Evolutionary conservation across 2,888 invertebrate genomes (phyloP).

Genomic region (Clitarchus hookeri): DNA sequence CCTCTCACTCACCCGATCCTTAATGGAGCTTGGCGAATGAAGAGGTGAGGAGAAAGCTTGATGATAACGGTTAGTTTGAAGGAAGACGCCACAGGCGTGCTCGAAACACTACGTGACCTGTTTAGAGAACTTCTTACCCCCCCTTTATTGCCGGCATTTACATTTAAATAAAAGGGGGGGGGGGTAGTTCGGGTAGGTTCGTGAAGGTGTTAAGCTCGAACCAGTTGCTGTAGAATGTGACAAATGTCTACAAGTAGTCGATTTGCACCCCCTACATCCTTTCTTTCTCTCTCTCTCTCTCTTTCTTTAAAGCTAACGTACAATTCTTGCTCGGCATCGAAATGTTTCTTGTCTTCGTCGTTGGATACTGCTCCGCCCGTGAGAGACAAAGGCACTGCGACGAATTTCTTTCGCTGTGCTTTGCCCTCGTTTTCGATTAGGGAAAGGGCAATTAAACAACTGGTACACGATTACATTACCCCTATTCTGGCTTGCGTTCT

Average conservation of each 20-base stretch:
- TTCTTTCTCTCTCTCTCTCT: background rate
- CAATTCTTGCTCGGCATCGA: background rate
- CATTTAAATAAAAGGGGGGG: background rate
- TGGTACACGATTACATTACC: slow-evolving; percentile 7
- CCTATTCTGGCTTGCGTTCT: background rate
- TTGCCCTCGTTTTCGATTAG: slow-evolving; percentile 9
- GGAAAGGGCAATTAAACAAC: background rate
- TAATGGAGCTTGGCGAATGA: background rate
- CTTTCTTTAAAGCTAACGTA: background rate
- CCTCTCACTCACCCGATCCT: background rate
- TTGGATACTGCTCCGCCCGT: background rate
- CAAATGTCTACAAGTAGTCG: slow-evolving; percentile 14
- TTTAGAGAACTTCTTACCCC: background rate
- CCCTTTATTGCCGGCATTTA: background rate
- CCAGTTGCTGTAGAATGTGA: slow-evolving; percentile 2
- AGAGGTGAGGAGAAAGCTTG: background rate
- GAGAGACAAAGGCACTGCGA: background rate
- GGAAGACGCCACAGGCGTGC: background rate
- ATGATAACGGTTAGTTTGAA: background rate
- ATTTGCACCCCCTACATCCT: background rate
- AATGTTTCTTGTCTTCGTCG: background rate
- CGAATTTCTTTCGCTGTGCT: background rate
- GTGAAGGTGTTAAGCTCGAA: background rate
- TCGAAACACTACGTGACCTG: background rate
- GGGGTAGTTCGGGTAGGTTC: background rate